phyloP scores from a whole-genome alignment of 2,113 vertebrate genomes.

The Antechinus flavipes region DNA sequence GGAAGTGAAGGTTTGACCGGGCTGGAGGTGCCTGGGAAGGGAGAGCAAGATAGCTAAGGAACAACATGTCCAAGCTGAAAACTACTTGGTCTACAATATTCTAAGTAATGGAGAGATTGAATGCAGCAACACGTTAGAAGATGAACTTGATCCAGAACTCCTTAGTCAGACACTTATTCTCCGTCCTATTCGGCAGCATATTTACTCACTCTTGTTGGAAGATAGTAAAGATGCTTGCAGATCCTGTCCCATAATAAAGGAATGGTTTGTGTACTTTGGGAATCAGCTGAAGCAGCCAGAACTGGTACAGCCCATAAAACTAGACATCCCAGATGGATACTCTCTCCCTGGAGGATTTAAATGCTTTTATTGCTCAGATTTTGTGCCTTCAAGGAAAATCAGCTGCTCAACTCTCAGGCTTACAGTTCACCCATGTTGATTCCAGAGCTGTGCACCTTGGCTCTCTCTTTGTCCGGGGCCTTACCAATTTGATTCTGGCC shows the following conservation, averaged over 20 bases:
- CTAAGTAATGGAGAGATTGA: slow-evolving; percentile 88
- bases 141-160: slow-evolving; percentile 89
- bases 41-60: slow-evolving; percentile 88
- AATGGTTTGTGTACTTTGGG: slow-evolving; percentile 95
- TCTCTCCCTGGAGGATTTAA: slow-evolving; percentile 92
- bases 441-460: slow-evolving; percentile 93
- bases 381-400: slow-evolving; percentile 92
- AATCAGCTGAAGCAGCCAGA: slow-evolving; percentile 91
- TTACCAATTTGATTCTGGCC: slow-evolving; percentile 89
- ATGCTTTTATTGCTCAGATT: slow-evolving; percentile 94
- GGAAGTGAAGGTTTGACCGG: too few species aligned
- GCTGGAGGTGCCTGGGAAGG: too few species aligned
- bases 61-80: slow-evolving; percentile 88
- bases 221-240: slow-evolving; percentile 72
- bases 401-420: slow-evolving; percentile 83
- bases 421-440: slow-evolving; percentile 89
- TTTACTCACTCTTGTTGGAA: slow-evolving; percentile 90
- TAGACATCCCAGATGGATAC: slow-evolving; percentile 88
- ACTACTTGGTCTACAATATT: slow-evolving; percentile 89
- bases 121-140: slow-evolving; percentile 97
- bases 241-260: slow-evolving; percentile 85
- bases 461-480: slow-evolving; percentile 92
- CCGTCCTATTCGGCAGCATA: slow-evolving; percentile 89
- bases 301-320: slow-evolving; percentile 86
- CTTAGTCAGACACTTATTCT: slow-evolving; percentile 92